These are phyloP conservation scores for Apteryx mantelli DNA, from an alignment of 2,113 vertebrate species.

Conservation along the genomic window DNA sequence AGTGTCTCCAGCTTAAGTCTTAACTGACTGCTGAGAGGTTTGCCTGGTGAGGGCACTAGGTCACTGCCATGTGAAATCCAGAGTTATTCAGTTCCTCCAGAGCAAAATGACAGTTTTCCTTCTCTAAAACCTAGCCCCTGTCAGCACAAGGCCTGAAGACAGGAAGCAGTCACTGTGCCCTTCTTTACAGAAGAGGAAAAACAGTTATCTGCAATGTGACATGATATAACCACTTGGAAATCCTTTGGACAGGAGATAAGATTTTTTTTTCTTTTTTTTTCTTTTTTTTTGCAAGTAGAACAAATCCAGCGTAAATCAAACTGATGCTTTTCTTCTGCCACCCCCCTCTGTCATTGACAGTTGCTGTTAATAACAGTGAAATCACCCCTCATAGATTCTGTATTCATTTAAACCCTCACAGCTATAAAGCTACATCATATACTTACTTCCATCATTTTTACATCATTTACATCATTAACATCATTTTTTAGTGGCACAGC, in stretches of 20 bases:
- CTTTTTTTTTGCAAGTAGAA: neutral
- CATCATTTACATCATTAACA: neutral
- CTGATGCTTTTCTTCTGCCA: neutral
- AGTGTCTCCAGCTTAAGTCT: neutral
- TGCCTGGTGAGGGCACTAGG: neutral
- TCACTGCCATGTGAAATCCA: neutral
- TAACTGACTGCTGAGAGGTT: neutral
- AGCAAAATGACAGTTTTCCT: neutral
- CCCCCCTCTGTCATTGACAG: neutral
- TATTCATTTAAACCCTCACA: neutral
- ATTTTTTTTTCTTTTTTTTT: neutral
- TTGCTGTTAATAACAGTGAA: neutral
- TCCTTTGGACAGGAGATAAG: neutral
- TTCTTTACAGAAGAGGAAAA: neutral
- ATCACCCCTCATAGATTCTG: neutral
- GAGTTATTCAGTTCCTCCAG: neutral
- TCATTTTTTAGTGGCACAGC: neutral
- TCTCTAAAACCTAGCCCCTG: neutral
- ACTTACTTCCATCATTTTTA: neutral
- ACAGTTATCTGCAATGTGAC: neutral
- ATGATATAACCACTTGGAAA: neutral
- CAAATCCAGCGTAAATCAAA: neutral
- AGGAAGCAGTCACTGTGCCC: neutral
- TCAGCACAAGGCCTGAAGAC: neutral
- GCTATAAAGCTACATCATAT: neutral